phyloP scores from a whole-genome alignment of 2,797 vertebrate species.

The Danionella dracula region DNA sequence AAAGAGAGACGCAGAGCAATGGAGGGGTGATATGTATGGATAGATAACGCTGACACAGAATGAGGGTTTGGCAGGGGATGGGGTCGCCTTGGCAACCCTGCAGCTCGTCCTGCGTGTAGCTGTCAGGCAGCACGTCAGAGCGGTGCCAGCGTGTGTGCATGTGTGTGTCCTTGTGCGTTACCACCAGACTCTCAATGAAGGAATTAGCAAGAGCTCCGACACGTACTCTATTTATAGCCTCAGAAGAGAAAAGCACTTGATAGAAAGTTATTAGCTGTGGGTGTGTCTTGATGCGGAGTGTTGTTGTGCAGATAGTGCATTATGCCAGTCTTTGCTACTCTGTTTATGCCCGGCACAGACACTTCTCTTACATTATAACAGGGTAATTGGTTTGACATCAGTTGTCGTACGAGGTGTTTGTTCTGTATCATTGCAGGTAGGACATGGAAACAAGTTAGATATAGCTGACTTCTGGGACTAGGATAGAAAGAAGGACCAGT shows the following conservation, averaged over 20 bases:
- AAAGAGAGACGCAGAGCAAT: background rate
- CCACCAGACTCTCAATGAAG: constrained; percentile 66
- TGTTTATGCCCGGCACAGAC: background rate
- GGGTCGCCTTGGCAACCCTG: constrained; percentile 46
- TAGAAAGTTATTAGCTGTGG: constrained; percentile 32
- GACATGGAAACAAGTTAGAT: background rate
- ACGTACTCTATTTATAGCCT: constrained; percentile 69
- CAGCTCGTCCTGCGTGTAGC: constrained; percentile 35
- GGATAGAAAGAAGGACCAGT: background rate
- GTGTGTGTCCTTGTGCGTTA: background rate
- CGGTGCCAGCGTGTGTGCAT: constrained; percentile 18
- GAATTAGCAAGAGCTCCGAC: constrained; percentile 68
- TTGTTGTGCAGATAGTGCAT: constrained; percentile 36
- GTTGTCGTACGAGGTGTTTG: constrained; percentile 3
- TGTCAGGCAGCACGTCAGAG: constrained; percentile 35
- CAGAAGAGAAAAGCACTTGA: constrained; percentile 44
- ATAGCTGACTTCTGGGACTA: constrained; percentile 3
- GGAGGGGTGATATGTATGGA: constrained; percentile 1
- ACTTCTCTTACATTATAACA: constrained; percentile 16
- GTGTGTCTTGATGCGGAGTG: constrained; percentile 17
- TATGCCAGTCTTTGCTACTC: constrained; percentile 11
- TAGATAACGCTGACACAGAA: constrained; percentile 37
- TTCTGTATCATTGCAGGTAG: background rate
- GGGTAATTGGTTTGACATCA: constrained; percentile 14
- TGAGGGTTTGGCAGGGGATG: constrained; percentile 26